Conservation (phyloP, 2,113 vertebrate genomes). For the Oreotragus oreotragus region DNA sequence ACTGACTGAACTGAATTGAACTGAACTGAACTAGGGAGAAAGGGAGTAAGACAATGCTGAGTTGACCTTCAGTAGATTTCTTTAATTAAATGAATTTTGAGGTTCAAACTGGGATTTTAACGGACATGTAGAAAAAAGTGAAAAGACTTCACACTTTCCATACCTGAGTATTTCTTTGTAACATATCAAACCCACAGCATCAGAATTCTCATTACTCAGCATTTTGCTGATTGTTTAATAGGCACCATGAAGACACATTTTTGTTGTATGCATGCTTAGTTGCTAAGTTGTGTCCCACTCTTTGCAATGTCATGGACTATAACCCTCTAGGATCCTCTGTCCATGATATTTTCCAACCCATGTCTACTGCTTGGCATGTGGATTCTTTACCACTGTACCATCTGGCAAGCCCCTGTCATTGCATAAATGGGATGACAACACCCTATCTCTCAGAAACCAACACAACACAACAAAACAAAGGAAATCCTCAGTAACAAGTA, state of each 20-base stretch:
- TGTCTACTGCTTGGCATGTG: not conserved
- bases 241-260: not conserved
- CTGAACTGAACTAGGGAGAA: not conserved
- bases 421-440: not conserved
- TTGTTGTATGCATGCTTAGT: not conserved
- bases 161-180: not conserved
- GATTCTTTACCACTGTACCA: not conserved
- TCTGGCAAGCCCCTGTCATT: not conserved
- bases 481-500: not conserved
- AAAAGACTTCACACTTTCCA: not conserved
- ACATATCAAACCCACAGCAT: not conserved
- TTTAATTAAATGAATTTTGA: not conserved
- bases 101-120: not conserved
- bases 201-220: not conserved
- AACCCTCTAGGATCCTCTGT: not conserved
- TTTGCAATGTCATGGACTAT: not conserved
- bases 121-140: not conserved
- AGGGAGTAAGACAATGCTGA: not conserved
- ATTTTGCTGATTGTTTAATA: not conserved
- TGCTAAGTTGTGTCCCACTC: not conserved
- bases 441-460: not conserved
- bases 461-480: not conserved
- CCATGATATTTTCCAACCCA: not conserved
- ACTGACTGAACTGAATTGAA: too few relatives aligned
- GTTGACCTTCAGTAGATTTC: not conserved